A percentile compares a stretch with the other conserved stretches of the same genome.
Evolutionary conservation across 2,113 vertebrate genomes (phyloP).

Genomic region (Cebidichthys violaceus): DNA sequence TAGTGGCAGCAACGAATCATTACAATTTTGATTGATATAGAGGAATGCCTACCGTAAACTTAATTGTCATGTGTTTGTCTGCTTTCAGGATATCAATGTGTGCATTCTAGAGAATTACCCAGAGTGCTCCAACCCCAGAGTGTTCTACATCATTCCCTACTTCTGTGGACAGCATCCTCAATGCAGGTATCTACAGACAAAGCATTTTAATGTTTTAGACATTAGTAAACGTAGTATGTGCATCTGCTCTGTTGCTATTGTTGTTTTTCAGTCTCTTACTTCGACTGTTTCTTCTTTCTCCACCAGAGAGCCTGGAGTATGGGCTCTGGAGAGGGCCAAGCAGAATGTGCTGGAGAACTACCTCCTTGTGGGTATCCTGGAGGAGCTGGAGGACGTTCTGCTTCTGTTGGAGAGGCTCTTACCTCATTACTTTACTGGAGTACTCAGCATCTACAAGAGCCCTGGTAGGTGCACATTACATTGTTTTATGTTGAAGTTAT

Average conservation of each 20-base stretch:
- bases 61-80: slow-evolving; percentile 44
- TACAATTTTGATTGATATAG: background rate
- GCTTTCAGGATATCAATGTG: slow-evolving; percentile 94
- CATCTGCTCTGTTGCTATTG: background rate
- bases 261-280: background rate
- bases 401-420: slow-evolving; percentile 97
- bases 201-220: background rate
- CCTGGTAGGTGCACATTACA: slow-evolving; percentile 84
- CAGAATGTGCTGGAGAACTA: slow-evolving; percentile 97
- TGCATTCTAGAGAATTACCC: slow-evolving; percentile 98
- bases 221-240: too few relatives aligned
- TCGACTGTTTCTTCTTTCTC: background rate
- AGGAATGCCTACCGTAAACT: background rate
- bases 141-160: slow-evolving; percentile 99
- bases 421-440: slow-evolving; percentile 99
- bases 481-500: background rate
- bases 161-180: slow-evolving; percentile 99
- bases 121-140: slow-evolving; percentile 95
- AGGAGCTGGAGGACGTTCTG: slow-evolving; percentile 97
- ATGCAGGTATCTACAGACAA: slow-evolving; percentile 88
- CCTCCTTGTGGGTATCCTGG: slow-evolving; percentile 96
- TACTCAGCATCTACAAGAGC: slow-evolving; percentile 96
- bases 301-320: slow-evolving; percentile 93
- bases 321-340: slow-evolving; percentile 97
- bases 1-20: slow-evolving; percentile 37